Evolutionary conservation across 1,140 invertebrate species (phyloP).

Genomic region (Bombus turneri): DNA sequence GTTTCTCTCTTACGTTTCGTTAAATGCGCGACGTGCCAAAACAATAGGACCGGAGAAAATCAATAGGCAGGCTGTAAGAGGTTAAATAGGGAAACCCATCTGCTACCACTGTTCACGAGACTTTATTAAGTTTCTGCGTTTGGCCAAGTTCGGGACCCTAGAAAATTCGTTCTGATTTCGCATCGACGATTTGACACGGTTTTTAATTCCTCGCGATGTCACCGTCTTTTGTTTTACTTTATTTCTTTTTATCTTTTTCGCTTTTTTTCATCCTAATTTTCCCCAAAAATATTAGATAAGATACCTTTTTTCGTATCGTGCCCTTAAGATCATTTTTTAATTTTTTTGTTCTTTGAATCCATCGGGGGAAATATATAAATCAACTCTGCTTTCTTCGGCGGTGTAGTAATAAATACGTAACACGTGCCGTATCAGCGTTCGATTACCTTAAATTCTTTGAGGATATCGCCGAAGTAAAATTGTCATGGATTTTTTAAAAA

Average conservation of each 20-base stretch:
- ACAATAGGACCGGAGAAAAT: slow-evolving; percentile 75
- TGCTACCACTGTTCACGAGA: slow-evolving; percentile 40
- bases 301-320: neutral
- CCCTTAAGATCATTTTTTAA: neutral
- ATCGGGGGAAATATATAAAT: neutral
- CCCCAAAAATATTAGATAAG: neutral
- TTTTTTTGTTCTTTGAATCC: no score
- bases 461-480: neutral
- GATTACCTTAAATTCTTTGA: neutral
- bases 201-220: slow-evolving; percentile 3
- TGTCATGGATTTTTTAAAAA: slow-evolving; percentile 4
- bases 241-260: no score
- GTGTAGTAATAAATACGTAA: neutral
- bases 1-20: slow-evolving; percentile 52
- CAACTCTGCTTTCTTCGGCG: neutral
- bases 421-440: neutral
- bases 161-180: neutral
- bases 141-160: neutral
- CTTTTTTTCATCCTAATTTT: neutral
- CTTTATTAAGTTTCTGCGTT: slow-evolving; percentile 46
- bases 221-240: neutral
- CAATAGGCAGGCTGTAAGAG: slow-evolving; percentile 72
- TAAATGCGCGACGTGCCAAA: slow-evolving; percentile 71
- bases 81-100: slow-evolving; percentile 71
- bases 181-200: neutral